phyloP scores from a whole-genome alignment of 2,797 vertebrate species.

The Siniperca scherzeri region DNA sequence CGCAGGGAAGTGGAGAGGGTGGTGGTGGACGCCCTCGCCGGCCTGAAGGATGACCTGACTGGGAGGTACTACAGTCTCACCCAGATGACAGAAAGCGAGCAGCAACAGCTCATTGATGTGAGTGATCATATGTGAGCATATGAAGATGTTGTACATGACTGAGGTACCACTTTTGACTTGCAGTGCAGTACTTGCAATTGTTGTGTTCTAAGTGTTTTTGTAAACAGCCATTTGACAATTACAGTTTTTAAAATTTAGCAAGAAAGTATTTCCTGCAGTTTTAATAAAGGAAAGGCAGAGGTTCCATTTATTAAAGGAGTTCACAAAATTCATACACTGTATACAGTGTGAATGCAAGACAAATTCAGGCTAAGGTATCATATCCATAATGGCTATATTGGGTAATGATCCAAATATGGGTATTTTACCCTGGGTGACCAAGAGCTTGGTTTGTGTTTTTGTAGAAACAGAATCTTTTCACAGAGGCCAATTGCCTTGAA shows the following conservation, averaged over 20 bases:
- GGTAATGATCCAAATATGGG: neutral
- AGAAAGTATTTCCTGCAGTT: neutral
- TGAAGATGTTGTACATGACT: neutral
- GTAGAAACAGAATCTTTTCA: neutral
- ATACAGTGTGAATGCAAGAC: too few species aligned
- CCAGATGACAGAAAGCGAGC: conserved; percentile 93
- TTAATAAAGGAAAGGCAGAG: neutral
- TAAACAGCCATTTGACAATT: neutral
- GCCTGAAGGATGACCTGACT: conserved; percentile 89
- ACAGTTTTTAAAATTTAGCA: neutral
- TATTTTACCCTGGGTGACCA: neutral
- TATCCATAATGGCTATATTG: neutral
- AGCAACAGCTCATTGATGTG: conserved; percentile 97
- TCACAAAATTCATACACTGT: neutral
- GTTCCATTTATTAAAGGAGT: neutral
- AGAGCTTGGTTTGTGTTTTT: neutral
- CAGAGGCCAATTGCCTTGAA: too few species aligned
- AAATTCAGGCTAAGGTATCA: neutral
- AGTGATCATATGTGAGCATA: conserved; percentile 57
- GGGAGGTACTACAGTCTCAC: conserved; percentile 94
- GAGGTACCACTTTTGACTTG: neutral
- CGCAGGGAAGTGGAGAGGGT: conserved; percentile 96
- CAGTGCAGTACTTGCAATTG: neutral
- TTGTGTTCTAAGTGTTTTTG: neutral
- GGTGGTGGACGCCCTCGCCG: conserved; percentile 89